These are phyloP conservation scores for Mechanitis messenoides DNA, from an alignment of 2,888 invertebrate species.

Conservation along the genomic window DNA sequence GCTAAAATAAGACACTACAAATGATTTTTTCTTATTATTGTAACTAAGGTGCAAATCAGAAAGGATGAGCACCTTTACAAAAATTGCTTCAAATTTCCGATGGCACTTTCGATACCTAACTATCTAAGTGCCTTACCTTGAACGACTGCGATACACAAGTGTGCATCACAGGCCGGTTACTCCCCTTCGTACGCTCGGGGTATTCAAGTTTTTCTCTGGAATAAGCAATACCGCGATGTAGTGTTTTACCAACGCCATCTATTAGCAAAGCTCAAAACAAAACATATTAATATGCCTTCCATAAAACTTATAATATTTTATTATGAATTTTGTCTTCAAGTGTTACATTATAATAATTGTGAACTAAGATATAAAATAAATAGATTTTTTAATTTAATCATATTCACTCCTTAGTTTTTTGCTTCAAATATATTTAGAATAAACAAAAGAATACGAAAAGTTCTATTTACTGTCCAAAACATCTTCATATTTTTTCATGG, in stretches of 20 bases:
- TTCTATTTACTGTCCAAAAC: conserved; percentile 18
- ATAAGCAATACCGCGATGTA: conserved; percentile 1
- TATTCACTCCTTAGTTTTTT: too few species aligned
- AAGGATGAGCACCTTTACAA: conserved; percentile 3
- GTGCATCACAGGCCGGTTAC: background rate
- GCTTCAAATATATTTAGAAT: background rate
- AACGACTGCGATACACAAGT: background rate
- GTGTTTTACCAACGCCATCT: background rate
- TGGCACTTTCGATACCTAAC: background rate
- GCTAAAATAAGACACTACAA: too few species aligned
- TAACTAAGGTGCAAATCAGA: conserved; percentile 2
- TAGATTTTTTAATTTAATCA: too few species aligned
- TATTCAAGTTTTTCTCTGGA: background rate
- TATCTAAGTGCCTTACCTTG: background rate
- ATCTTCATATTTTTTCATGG: conserved; percentile 20
- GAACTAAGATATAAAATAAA: too few species aligned
- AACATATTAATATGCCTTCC: too few species aligned
- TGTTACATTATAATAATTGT: too few species aligned
- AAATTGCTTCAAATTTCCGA: conserved; percentile 4
- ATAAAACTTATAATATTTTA: too few species aligned
- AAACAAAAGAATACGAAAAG: conserved; percentile 10
- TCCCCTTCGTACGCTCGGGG: background rate
- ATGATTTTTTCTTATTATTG: background rate
- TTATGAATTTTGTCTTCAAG: too few species aligned
- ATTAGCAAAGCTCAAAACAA: background rate